Percentiles rank a stretch among this genome's conserved stretches.
Conservation (phyloP, 1,140 invertebrate species). For the Drosophila erecta region DNA sequence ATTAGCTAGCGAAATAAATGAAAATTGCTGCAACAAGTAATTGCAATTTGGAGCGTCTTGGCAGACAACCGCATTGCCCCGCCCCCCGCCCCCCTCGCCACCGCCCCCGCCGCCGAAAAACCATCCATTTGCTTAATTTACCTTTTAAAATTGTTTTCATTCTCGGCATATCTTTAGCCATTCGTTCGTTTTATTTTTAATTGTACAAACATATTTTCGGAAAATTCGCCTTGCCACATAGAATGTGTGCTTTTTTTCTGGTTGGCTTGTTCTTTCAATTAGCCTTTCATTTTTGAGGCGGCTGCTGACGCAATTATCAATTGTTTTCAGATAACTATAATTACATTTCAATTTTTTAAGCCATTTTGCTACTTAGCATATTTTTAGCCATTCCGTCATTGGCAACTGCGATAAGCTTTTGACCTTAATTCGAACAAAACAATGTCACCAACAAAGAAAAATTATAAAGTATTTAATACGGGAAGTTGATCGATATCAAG, state of each 20-base stretch:
- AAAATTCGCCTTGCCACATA: slow-evolving; percentile 25
- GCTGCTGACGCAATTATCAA: slow-evolving; percentile 71
- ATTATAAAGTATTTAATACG: not conserved
- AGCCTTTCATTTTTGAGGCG: slow-evolving; percentile 12
- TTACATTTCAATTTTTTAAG: slow-evolving; percentile 4
- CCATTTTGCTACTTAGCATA: not conserved
- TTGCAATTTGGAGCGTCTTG: slow-evolving; percentile 67
- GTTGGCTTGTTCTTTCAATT: slow-evolving; percentile 27
- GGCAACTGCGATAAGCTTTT: slow-evolving; percentile 34
- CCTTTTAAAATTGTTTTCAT: slow-evolving; percentile 73
- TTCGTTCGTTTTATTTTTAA: slow-evolving; percentile 42
- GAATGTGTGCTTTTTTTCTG: slow-evolving; percentile 3
- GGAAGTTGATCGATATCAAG: slow-evolving; percentile 26
- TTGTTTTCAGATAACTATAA: slow-evolving; percentile 52
- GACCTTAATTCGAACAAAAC: slow-evolving; percentile 11
- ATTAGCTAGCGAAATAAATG: slow-evolving; percentile 41
- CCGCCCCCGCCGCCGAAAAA: not conserved
- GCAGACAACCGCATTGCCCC: slow-evolving; percentile 2
- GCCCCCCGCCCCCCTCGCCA: not conserved
- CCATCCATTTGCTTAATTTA: slow-evolving; percentile 70
- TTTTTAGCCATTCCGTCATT: slow-evolving; percentile 6
- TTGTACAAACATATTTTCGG: slow-evolving; percentile 45
- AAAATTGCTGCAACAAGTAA: slow-evolving; percentile 55
- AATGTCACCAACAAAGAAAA: not conserved
- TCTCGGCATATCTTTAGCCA: slow-evolving; percentile 31